A percentile compares a stretch with the other conserved stretches of the same genome.
Conservation (phyloP, 2,888 invertebrate genomes). For the Aethes cnicana region DNA sequence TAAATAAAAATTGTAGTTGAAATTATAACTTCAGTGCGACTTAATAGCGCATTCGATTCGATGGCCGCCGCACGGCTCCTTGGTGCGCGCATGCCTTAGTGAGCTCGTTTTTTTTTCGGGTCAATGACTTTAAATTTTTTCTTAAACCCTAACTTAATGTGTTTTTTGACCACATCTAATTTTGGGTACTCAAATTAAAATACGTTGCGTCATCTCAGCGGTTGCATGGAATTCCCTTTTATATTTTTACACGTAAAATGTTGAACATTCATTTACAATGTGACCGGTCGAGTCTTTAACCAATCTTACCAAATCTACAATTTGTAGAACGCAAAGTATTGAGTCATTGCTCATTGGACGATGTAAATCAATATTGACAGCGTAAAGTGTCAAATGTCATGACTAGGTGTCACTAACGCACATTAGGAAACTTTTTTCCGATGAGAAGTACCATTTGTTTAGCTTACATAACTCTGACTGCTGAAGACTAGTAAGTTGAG, state of each 20-base stretch:
- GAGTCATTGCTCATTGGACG: constrained; percentile 3
- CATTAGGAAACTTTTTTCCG: not conserved
- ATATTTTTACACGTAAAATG: not conserved
- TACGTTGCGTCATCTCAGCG: constrained; percentile 22
- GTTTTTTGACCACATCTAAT: constrained; percentile 30
- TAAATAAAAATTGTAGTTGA: not conserved
- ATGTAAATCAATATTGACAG: constrained; percentile 18
- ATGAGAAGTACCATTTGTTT: too few species aligned
- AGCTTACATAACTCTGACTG: too few species aligned
- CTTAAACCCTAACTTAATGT: constrained; percentile 27
- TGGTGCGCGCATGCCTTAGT: constrained; percentile 25
- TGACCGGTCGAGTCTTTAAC: too few species aligned
- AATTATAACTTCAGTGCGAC: not conserved
- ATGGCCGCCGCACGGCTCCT: constrained; percentile 15
- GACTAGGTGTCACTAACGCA: constrained; percentile 19
- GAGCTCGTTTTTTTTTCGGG: constrained; percentile 29
- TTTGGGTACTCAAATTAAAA: constrained; percentile 19
- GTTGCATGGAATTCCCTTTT: constrained; percentile 7
- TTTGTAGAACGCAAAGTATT: not conserved
- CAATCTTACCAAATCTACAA: too few species aligned
- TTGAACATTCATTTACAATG: too few species aligned
- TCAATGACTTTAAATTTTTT: constrained; percentile 29
- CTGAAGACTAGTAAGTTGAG: too few species aligned
- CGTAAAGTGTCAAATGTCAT: constrained; percentile 20
- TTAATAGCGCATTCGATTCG: constrained; percentile 20